Evolutionary conservation across 2,797 vertebrate species (phyloP), one percentile per base, ranked within the genome.

Genomic region (Esox lucius): DNA sequence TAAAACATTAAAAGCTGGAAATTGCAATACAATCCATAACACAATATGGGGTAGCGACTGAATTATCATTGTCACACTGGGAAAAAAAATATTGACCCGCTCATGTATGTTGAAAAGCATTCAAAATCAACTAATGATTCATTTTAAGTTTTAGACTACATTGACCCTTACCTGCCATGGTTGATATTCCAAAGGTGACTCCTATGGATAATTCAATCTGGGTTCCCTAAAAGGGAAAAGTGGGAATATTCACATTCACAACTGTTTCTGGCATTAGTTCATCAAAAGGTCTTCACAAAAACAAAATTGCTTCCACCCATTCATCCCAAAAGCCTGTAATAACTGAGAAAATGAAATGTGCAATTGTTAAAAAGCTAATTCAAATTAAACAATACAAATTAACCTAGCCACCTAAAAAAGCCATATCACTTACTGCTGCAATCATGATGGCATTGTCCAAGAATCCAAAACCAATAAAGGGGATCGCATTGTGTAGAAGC

Each of bases 371-470:
- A 56, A 59, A 26, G 24, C 16, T 65, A 33, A 24, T 65, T 65
- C 13, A 65, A 64, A 64, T 12, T 15, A 31, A 31, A 28, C 62
- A 22, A 26, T 31, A 33, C 62, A 65, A 9, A n/a, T n/a, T 1
- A 1, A 59, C n/a, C 3, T 59, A 22, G n/a, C 1, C 8, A 59
- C n/a, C 8, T 4, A 22, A 28, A 15, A 31, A 65, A 73, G 28
- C 19, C 35, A 46, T 17, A 49, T 15, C 69, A 81, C 93, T 96
- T 93, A 99, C 97, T 70, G 97, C 97, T 84, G 95, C 96, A 80
- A 99, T 99, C 98, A 99, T 99, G 93, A 99, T 99, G 92, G 97
- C 97, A 56, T 99, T 99, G 89, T 99, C 98, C 83, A 99, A 94
- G 94, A 99, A 98, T 81, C 97, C 97, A 82, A 99, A 99, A 65